Conservation (phyloP, 1,140 invertebrate genomes). For the Sesamia nonagrioides region DNA sequence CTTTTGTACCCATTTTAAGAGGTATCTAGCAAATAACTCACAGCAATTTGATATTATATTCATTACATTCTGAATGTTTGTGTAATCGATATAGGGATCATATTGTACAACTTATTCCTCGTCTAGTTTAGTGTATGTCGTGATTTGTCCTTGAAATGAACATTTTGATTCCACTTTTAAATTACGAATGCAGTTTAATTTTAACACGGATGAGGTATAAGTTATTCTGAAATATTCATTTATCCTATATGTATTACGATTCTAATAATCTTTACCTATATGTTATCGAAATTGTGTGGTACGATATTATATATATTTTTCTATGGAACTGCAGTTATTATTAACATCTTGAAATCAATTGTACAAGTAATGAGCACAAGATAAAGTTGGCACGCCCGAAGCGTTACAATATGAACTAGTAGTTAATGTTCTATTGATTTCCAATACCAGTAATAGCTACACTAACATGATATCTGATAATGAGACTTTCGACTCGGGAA, state of each 20-base stretch:
- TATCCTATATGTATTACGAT: conserved; percentile 40
- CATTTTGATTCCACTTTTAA: conserved; percentile 43
- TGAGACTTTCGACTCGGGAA: background rate
- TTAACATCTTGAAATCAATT: conserved; percentile 35
- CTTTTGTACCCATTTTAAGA: conserved; percentile 27
- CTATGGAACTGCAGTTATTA: conserved; percentile 69
- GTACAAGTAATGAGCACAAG: background rate
- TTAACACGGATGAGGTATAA: conserved; percentile 44
- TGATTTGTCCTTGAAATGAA: conserved; percentile 6
- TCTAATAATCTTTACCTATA: conserved; percentile 45
- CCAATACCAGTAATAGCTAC: conserved; percentile 8
- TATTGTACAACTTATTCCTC: conserved; percentile 50
- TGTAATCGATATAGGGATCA: conserved; percentile 27
- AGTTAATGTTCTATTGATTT: conserved; percentile 17
- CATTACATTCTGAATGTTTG: conserved; percentile 41
- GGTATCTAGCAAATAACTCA: conserved; percentile 1
- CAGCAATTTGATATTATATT: conserved; percentile 15
- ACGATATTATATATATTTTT: conserved; percentile 76
- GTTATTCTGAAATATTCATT: conserved; percentile 36
- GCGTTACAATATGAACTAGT: background rate
- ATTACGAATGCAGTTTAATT: conserved; percentile 16
- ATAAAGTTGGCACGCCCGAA: conserved; percentile 9
- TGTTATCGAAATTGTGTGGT: conserved; percentile 51
- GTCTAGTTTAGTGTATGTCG: conserved; percentile 34
- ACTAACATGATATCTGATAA: conserved; percentile 33